Base-by-base conservation (phyloP, 1,140 invertebrate species). In the Orius laevigatus region DNA sequence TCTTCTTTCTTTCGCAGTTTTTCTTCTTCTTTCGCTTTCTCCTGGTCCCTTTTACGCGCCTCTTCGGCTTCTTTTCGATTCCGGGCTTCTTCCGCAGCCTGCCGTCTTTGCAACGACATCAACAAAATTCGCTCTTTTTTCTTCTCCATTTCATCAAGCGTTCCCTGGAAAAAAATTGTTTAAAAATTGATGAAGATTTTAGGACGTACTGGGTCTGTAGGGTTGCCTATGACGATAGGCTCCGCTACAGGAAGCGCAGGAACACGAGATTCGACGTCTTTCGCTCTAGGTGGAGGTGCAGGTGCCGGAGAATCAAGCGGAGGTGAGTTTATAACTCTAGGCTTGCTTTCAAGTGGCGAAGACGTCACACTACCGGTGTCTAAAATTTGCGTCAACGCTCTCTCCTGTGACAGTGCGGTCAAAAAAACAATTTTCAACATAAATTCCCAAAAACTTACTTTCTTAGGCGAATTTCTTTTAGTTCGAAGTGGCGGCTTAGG, bases 71-170 rank as follows among this genome's bases (percentile, higher is more conserved):
- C 87, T 60, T 88, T 88, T 35, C 78, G 72, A 52, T 79, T 76
- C 56, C 84, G 79, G 47, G 79, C 73, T 67, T 91, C 84, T 62
- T 95, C 91, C 57, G 88, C 84, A 55, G 89, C 78, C 60, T 91
- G 84, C 58, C 82, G 76, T 59, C 90, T 70, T 63, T 88, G 85
- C 54, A 90, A 63, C 8, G 87, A 92, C 54, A 84, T 64, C 60
- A 91, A 62, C 73, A 92, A 79, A 42, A 94, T 85, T 53, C 79
- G 76, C 59, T 93, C 84, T 60, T 90, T 93, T 59, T 84, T 91
- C 32, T 76, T 75, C 60, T 90, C 84, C 81, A 91, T 88, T 66
- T 91, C 86, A 54, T 89, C 80, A 18, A 87, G 69, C 15, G 75
- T 76, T 56, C 77, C 76, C 81, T 85, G 59, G n/a, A 59, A 59